Base-by-base conservation (phyloP, 2,797 vertebrate species). In the Argya squamiceps region DNA sequence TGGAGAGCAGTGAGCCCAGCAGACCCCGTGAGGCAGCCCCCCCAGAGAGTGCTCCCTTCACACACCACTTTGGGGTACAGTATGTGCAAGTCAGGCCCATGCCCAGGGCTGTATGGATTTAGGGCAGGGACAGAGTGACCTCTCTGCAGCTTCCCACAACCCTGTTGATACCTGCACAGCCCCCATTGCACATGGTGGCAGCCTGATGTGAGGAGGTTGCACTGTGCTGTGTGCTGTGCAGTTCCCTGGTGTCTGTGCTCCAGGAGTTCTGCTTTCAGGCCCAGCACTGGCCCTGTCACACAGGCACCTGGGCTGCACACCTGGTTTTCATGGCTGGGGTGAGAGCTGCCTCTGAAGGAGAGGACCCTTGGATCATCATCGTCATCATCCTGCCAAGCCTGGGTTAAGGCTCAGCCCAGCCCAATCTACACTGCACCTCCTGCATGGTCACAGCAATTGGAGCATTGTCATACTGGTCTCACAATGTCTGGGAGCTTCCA, bases 11-110 rank as follows among this genome's bases (percentile, higher is more conserved):
- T 91, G 95, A 92, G 95, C 89, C 94, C 26, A 0, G 92, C 94
- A 97, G 91, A 93, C 13, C 94, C 84, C 15, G 63, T 91, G 92
- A 92, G 74, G 87, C 93, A 74, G 80, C 56, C 63, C 89, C 96
- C 59, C 15, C 53, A 39, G 92, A 92, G 84, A 97, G 69, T 27
- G 50, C 92, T 84, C 94, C 94, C 84, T 96, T 96, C 96, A 93
- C 78, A 76, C 84, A 95, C 89, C 92, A 94, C 30, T 93, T 97
- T 69, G 95, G 97, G 97, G 97, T 97, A 97, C 59, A 84, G 96
- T 93, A 95, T 92, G 79, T 94, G 87, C 89, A 73, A 93, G 76
- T 37, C 84, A 85, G 82, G 71, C 86, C 84, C 59, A 3, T 60
- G 64, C 76, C 32, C 69, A 52, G 77, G 69, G 62, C 74, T 90